Evolutionary conservation across 2,797 vertebrate genomes (phyloP).

Genomic region (Phataginus tetradactyla): DNA sequence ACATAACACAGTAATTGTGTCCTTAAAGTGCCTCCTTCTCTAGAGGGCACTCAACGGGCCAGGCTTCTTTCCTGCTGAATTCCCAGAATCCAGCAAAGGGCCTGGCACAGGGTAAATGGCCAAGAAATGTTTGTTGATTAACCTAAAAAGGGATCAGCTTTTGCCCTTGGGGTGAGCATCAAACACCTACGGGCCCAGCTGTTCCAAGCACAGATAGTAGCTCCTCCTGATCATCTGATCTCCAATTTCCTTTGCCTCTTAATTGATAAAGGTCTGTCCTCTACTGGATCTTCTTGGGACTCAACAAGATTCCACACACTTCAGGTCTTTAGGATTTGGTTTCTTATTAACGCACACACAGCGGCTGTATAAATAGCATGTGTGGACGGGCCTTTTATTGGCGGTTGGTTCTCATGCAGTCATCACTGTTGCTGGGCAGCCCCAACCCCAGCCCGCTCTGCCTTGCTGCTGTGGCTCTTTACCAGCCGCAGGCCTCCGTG

Average conservation of each 20-base stretch:
- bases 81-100: constrained; percentile 48
- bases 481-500: neutral
- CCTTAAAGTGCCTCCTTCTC: constrained; percentile 50
- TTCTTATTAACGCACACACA: neutral
- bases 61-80: constrained; percentile 42
- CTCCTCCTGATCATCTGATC: neutral
- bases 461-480: neutral
- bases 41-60: constrained; percentile 27
- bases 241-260: neutral
- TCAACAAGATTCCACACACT: neutral
- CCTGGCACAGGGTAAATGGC: constrained; percentile 1
- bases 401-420: neutral
- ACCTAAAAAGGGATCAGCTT: constrained; percentile 29
- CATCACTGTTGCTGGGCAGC: neutral
- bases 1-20: constrained; percentile 12
- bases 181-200: neutral
- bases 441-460: neutral
- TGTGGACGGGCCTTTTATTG: neutral
- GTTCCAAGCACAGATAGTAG: neutral
- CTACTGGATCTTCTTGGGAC: neutral
- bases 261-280: neutral
- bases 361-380: neutral
- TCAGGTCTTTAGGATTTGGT: neutral
- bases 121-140: constrained; percentile 10
- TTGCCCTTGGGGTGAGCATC: neutral